phyloP scores from a whole-genome alignment of 2,888 invertebrate species.

The Dasypolia templi region DNA sequence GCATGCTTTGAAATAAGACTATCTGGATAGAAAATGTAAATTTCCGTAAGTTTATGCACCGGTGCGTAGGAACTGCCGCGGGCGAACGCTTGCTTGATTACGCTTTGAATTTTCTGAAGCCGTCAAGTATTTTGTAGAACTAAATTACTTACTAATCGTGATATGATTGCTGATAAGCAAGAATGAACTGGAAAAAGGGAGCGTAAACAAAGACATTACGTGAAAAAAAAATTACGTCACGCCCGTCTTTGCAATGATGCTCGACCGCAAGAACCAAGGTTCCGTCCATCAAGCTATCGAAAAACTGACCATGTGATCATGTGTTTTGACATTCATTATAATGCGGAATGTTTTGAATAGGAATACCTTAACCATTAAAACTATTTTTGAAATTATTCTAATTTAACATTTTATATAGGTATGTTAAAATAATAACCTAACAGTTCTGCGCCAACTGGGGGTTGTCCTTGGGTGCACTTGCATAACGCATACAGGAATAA shows the following conservation, averaged over 20 bases:
- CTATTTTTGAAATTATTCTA: no score
- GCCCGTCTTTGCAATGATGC: background rate
- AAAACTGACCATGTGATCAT: background rate
- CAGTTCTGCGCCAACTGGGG: no score
- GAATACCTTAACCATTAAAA: no score
- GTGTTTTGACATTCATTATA: background rate
- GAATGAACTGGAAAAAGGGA: no score
- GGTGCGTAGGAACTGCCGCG: conserved; percentile 65
- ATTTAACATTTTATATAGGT: no score
- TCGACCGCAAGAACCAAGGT: background rate
- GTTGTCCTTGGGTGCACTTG: no score
- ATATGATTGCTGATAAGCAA: background rate
- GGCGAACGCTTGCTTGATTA: conserved; percentile 67
- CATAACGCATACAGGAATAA: no score
- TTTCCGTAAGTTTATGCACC: conserved; percentile 70
- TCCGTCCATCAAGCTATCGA: background rate
- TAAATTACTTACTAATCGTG: conserved; percentile 28
- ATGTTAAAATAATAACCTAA: no score
- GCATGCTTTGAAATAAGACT: conserved; percentile 74
- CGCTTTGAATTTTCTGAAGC: conserved; percentile 53
- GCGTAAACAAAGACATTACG: no score
- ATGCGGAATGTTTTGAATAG: no score
- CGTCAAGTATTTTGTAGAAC: conserved; percentile 45
- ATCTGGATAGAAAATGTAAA: conserved; percentile 79
- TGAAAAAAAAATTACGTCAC: no score